Percentiles rank a stretch among this genome's conserved stretches.
Conservation (phyloP, 2,113 vertebrate genomes). For the Melanerpes formicivorus region DNA sequence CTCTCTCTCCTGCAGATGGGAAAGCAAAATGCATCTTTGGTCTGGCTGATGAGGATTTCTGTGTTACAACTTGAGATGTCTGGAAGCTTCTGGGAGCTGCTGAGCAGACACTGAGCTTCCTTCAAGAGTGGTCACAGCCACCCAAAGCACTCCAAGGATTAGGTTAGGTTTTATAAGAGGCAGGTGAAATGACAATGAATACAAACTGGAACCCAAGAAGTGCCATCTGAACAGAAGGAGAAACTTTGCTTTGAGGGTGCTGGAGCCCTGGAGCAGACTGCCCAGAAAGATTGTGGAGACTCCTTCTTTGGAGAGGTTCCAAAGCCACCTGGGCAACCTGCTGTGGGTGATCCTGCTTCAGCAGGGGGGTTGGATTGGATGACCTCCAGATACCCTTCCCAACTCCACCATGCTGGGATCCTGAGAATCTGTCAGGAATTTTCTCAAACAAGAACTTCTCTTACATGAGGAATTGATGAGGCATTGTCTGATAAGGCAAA, state of each 20-base stretch:
- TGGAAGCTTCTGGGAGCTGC: neutral
- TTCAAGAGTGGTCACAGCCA: neutral
- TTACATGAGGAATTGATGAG: neutral
- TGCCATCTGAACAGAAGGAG: too few relatives aligned
- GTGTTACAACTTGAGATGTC: accelerated
- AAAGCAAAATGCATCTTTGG: neutral
- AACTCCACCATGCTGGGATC: too few relatives aligned
- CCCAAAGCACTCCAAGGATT: neutral
- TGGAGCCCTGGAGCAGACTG: too few relatives aligned
- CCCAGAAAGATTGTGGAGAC: too few relatives aligned
- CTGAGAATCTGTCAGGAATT: neutral
- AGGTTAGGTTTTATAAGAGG: neutral
- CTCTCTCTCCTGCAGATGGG: neutral
- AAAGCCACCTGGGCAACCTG: too few relatives aligned
- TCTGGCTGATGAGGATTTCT: neutral
- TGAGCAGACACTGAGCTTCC: neutral
- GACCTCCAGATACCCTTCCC: too few relatives aligned
- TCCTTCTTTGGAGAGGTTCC: too few relatives aligned
- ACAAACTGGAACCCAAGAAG: too few relatives aligned
- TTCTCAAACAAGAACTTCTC: neutral
- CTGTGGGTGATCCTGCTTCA: too few relatives aligned
- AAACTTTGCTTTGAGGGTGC: too few relatives aligned
- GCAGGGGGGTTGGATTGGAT: too few relatives aligned
- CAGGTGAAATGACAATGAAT: neutral
- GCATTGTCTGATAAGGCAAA: neutral